phyloP scores from a whole-genome alignment of 2,888 invertebrate genomes.

The Pantelozetes paolii region DNA sequence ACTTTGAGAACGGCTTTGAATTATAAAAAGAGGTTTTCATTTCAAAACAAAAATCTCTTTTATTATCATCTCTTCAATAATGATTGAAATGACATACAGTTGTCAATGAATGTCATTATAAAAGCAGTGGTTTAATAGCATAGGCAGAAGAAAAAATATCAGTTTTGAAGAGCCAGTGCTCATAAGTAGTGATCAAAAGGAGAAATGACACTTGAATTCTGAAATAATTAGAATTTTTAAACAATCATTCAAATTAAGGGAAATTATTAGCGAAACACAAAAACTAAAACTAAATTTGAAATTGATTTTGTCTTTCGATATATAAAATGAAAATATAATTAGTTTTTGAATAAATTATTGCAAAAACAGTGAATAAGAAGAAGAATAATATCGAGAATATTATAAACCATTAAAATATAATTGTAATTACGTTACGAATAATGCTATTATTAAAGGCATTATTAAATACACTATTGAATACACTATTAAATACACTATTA shows the following conservation, averaged over 20 bases:
- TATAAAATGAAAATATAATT: slow-evolving; percentile 10
- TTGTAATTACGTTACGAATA: slow-evolving; percentile 29
- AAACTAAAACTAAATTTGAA: not conserved
- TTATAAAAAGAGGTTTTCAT: not conserved
- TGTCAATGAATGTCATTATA: not conserved
- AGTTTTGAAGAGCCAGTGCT: too few relatives aligned
- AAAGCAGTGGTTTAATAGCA: too few relatives aligned
- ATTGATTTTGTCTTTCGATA: not conserved
- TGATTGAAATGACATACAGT: slow-evolving; percentile 1
- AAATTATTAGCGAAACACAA: not conserved
- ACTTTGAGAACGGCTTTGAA: slow-evolving; percentile 9
- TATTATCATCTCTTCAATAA: not conserved
- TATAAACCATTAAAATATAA: slow-evolving; percentile 11
- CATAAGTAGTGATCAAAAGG: too few relatives aligned
- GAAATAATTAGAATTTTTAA: not conserved
- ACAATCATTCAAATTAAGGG: not conserved
- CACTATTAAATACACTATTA: not conserved
- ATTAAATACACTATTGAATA: not conserved
- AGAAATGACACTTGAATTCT: too few relatives aligned
- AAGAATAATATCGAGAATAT: not conserved
- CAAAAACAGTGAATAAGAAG: not conserved
- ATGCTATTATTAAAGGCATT: slow-evolving; percentile 19
- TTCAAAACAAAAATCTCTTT: not conserved
- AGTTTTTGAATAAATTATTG: not conserved
- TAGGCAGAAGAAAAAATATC: not conserved